Base-by-base conservation (phyloP, 2,888 invertebrate genomes). In the Trissonchulus latispiculum region DNA sequence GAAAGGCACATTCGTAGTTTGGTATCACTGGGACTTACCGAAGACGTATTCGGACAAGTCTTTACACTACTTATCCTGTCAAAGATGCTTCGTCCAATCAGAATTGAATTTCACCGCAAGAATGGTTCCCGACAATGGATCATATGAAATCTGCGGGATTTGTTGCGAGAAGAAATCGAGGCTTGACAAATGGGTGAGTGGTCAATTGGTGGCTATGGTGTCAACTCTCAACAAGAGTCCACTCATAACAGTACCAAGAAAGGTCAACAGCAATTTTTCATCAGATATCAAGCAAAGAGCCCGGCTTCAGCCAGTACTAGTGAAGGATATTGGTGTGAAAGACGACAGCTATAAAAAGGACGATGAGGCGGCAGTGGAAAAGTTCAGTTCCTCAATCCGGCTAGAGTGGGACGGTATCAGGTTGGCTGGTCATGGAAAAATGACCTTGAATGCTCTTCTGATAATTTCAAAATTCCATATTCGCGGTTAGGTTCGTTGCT, bases 1-100 rank as follows among this genome's bases (percentile, higher is more conserved):
- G 66, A 64, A 64, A 64, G 29, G 66, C 66, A 64, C 29, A 64
- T 64, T 8, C 66, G 66, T 29, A 64, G 66, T 64, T 64, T 64
- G n/a, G 66, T 64, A 18, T 31, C 66, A 64, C 29, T 64, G n/a
- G 66, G 66, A 8, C 33, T 64, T 18, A 35, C 29, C 29, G 66
- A 64, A n/a, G 66, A 64, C 33, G 66, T 64, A 35, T n/a, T n/a
- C n/a, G n/a, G n/a, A n/a, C n/a, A n/a, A n/a, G n/a, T n/a, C n/a
- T n/a, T n/a, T n/a, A n/a, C n/a, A n/a, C n/a, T n/a, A n/a, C n/a
- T n/a, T n/a, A n/a, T n/a, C n/a, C n/a, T n/a, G n/a, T n/a, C n/a
- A 32, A 64, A 64, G 33, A 31, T 64, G 8, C 66, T 35, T 32
- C 66, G 66, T 8, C 8, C 66, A 32, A 64, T 35, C 33, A 31